Evolutionary conservation across 2,888 invertebrate genomes (phyloP), one percentile per base, ranked within the genome.

Genomic region (Neoaliturus tenellus): DNA sequence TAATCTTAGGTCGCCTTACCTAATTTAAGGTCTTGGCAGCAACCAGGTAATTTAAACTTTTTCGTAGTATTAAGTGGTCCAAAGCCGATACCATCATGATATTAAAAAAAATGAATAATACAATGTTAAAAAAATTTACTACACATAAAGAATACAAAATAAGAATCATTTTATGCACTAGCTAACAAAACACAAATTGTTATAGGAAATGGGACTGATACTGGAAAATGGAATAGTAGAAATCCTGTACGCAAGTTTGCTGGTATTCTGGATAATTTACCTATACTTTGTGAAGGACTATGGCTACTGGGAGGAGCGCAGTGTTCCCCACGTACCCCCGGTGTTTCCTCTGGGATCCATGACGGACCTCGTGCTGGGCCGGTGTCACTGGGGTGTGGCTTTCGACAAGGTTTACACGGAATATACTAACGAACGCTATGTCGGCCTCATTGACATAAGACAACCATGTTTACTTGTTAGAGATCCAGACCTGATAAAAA

Each of bases 401-500:
- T 31, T 48, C 23, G 73, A 81, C 23, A 75, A 81, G 35, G 39
- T 84, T 6, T 81, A 81, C 31, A 48, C 44, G 12, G 25, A 81
- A 12, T 81, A 25, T 48, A 28, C 67, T 10, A 41, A 62, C 0
- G 69, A 81, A 28, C 41, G 69, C 12, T 81, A 31, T 44, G 67
- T 69, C 31, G 81, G 81, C n/a, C 23, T 67, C 23, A 69, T 48
- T 39, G 17, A 31, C 3, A 33, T 81, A 10, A 39, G 41, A 5
- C 28, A 69, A 81, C 93, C 93, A 2, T 85, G 91, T 0, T 87
- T 94, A n/a, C 89, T 92, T 44, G 85, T 93, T 0, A 88, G 91
- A 85, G 93, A 93, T 88, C 91, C 92, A 6, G 93, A 94, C 4
- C 88, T 94, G 20, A 92, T 94, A 6, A 93, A 93, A 89, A 90